phyloP scores from a whole-genome alignment of 2,797 vertebrate species.

The Intellagama lesueurii region DNA sequence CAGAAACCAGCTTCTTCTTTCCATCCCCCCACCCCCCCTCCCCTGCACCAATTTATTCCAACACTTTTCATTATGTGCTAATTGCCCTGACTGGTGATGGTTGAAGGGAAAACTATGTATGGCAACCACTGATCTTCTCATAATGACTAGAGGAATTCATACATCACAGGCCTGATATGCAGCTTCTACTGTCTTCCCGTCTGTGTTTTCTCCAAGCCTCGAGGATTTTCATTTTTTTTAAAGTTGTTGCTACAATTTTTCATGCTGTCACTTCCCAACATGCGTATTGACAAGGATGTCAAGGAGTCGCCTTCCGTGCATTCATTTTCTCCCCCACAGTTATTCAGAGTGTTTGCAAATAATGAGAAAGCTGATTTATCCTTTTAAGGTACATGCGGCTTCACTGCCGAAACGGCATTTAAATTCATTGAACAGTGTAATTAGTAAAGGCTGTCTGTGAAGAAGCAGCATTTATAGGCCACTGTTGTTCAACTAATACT shows the following conservation, averaged over 20 bases:
- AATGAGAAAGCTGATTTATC: slow-evolving; percentile 53
- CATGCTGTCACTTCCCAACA: slow-evolving; percentile 61
- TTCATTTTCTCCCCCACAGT: slow-evolving; percentile 62
- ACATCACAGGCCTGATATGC: slow-evolving; percentile 34
- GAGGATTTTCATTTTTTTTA: slow-evolving; percentile 58
- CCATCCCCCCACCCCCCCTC: background rate
- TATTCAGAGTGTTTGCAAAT: slow-evolving; percentile 59
- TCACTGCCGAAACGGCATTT: slow-evolving; percentile 12
- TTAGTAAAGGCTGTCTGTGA: background rate
- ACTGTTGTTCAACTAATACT: slow-evolving; percentile 1
- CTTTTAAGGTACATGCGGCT: slow-evolving; percentile 46
- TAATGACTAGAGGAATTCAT: slow-evolving; percentile 23
- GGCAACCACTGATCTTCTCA: background rate
- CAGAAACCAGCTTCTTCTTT: background rate
- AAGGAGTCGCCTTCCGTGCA: slow-evolving; percentile 51
- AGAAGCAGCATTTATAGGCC: background rate
- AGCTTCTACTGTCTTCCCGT: slow-evolving; percentile 45
- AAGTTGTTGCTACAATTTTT: slow-evolving; percentile 61
- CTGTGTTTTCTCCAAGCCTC: slow-evolving; percentile 53
- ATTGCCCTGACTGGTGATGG: slow-evolving; percentile 36
- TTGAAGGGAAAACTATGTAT: slow-evolving; percentile 24
- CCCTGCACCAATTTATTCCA: background rate
- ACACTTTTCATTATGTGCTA: slow-evolving; percentile 29
- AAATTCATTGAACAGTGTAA: slow-evolving; percentile 11
- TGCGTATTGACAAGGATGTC: slow-evolving; percentile 65